phyloP scores from a whole-genome alignment of 2,888 invertebrate genomes.

The Sinopyrophorus schimmeli region DNA sequence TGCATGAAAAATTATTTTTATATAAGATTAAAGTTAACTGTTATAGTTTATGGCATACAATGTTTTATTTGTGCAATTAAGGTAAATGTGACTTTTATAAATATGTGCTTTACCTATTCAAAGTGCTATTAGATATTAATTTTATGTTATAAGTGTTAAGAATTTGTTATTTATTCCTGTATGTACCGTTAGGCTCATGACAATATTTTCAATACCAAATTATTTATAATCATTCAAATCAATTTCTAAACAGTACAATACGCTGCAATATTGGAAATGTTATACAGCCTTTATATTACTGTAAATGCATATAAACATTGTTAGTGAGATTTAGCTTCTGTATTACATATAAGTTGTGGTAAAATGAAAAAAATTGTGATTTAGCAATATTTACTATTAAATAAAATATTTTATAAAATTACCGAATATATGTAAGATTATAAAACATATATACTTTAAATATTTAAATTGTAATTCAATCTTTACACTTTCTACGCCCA shows the following conservation, averaged over 20 bases:
- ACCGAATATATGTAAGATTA: conserved; percentile 28
- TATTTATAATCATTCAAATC: conserved; percentile 5
- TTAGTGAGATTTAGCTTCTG: conserved; percentile 29
- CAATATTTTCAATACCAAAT: conserved; percentile 13
- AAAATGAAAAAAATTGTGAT: conserved; percentile 37
- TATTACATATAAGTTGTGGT: conserved; percentile 15
- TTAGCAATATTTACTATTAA: conserved; percentile 36
- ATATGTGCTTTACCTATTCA: conserved; percentile 13
- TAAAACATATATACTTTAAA: too few species aligned
- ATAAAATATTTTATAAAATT: conserved; percentile 29
- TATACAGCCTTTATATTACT: conserved; percentile 7
- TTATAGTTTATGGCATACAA: conserved; percentile 17
- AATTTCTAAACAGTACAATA: conserved; percentile 8
- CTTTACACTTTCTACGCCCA: too few species aligned
- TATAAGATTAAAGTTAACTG: conserved; percentile 27
- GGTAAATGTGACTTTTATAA: conserved; percentile 7
- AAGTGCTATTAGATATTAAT: conserved; percentile 21
- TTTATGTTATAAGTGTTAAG: conserved; percentile 44
- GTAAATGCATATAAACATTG: conserved; percentile 17
- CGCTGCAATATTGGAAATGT: conserved; percentile 4
- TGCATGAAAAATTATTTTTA: conserved; percentile 27
- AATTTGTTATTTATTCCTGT: conserved; percentile 9
- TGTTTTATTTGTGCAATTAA: conserved; percentile 26
- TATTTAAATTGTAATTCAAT: too few species aligned
- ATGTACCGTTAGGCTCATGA: conserved; percentile 8